Conservation (phyloP, 2,888 invertebrate genomes). For the Aphidius colemani region DNA sequence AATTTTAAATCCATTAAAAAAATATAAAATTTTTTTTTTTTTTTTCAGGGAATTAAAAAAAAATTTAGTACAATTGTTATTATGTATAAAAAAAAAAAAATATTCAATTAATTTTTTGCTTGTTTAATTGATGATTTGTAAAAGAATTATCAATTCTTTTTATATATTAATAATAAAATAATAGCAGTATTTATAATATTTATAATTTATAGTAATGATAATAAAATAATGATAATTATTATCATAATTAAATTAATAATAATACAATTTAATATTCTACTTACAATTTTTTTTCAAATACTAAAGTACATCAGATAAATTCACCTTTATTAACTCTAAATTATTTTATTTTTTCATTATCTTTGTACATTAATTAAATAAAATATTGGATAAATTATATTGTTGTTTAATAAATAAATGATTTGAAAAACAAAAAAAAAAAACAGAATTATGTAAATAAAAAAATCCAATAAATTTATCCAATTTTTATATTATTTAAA, state of each 20-base stretch:
- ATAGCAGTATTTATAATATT: slow-evolving; percentile 43
- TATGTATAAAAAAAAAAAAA: slow-evolving; percentile 20
- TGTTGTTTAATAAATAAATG: not conserved
- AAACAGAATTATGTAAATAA: slow-evolving; percentile 1
- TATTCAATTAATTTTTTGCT: slow-evolving; percentile 39
- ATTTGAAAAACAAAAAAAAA: slow-evolving; percentile 13
- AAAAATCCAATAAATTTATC: slow-evolving; percentile 9
- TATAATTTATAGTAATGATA: slow-evolving; percentile 39
- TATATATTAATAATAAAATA: no score
- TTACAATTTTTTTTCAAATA: slow-evolving; percentile 50
- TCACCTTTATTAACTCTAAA: slow-evolving; percentile 32
- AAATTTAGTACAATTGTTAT: not conserved
- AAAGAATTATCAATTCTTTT: no score
- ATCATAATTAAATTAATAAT: slow-evolving; percentile 6
- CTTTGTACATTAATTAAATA: slow-evolving; percentile 13
- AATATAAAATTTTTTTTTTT: not conserved
- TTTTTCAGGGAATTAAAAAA: not conserved
- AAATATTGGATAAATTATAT: not conserved
- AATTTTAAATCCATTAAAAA: no score
- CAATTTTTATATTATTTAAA: slow-evolving; percentile 8
- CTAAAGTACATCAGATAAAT: slow-evolving; percentile 54
- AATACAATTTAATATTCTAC: slow-evolving; percentile 7
- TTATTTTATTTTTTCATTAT: slow-evolving; percentile 30
- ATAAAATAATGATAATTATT: slow-evolving; percentile 3
- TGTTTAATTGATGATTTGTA: slow-evolving; percentile 31